A percentile compares a stretch with the other conserved stretches of the same genome.
Conservation (phyloP, 2,888 invertebrate species). For the Xiphydria camelus region DNA sequence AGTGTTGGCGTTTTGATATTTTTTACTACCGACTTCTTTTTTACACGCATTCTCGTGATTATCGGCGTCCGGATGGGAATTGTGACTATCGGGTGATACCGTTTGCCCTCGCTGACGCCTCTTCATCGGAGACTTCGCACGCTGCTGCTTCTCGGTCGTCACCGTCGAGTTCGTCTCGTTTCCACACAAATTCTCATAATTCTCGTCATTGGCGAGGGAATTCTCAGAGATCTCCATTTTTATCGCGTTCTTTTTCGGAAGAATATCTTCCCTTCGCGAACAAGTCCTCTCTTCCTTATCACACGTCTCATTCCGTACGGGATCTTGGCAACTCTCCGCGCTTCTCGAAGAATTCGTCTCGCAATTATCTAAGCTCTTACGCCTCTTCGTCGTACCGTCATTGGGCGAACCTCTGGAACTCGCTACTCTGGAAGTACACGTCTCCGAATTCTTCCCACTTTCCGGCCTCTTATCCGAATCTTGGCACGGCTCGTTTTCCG, state of each 20-base stretch:
- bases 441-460: background rate
- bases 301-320: too few relatives aligned
- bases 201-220: conserved; percentile 41
- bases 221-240: conserved; percentile 25
- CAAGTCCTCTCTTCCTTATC: conserved; percentile 18
- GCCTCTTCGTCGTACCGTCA: too few relatives aligned
- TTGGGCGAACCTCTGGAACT: too few relatives aligned
- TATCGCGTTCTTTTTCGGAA: conserved; percentile 18
- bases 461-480: too few relatives aligned
- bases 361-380: too few relatives aligned
- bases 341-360: too few relatives aligned
- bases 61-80: conserved; percentile 30
- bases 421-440: too few relatives aligned
- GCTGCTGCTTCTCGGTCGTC: conserved; percentile 24
- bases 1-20: conserved; percentile 22
- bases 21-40: conserved; percentile 35
- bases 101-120: conserved; percentile 28
- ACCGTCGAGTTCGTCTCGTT: conserved; percentile 14
- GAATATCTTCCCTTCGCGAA: conserved; percentile 21
- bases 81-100: conserved; percentile 29
- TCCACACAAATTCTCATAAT: conserved; percentile 27
- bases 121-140: conserved; percentile 23
- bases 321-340: too few relatives aligned
- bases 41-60: conserved; percentile 36
- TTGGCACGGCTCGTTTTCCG: too few relatives aligned